A percentile compares a stretch with the other conserved stretches of the same genome.
phyloP scores from a whole-genome alignment of 2,888 invertebrate genomes.

The Trichopoda pennipes region DNA sequence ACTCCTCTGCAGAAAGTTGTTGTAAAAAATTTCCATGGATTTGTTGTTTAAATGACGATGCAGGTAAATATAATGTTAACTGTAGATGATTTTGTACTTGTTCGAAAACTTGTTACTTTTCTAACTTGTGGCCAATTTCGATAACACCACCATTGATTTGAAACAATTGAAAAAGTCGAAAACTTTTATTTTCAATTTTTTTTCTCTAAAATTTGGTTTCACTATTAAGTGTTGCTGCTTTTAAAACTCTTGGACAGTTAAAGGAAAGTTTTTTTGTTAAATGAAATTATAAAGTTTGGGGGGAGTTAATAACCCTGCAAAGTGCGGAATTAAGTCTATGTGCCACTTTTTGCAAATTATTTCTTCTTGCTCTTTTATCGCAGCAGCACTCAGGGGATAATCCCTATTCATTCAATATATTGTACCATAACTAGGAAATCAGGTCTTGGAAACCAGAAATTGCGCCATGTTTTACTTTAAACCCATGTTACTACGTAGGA shows the following conservation, averaged over 20 bases:
- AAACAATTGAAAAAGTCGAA: slow-evolving; percentile 67
- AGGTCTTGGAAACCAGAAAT: no score
- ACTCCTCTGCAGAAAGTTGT: neutral
- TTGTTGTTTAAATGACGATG: slow-evolving; percentile 26
- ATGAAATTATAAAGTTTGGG: no score
- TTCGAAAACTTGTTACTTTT: slow-evolving; percentile 6
- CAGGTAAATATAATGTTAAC: slow-evolving; percentile 26
- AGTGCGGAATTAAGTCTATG: no score
- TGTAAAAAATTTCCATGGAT: slow-evolving; percentile 46
- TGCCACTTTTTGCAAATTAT: no score
- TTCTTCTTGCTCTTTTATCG: no score
- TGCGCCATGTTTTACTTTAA: no score
- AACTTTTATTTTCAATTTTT: slow-evolving; percentile 47
- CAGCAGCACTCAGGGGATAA: no score
- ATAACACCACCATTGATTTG: slow-evolving; percentile 62
- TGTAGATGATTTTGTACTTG: slow-evolving; percentile 19
- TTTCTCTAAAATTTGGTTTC: neutral
- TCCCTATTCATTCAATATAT: no score
- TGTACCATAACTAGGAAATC: no score
- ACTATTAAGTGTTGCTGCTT: neutral
- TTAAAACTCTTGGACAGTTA: neutral
- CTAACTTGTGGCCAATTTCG: slow-evolving; percentile 59
- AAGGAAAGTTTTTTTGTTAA: neutral
- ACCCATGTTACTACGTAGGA: no score
- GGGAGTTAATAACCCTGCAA: no score